Base-by-base conservation (phyloP, 2,888 invertebrate genomes). In the Sepioteuthis lessoniana region DNA sequence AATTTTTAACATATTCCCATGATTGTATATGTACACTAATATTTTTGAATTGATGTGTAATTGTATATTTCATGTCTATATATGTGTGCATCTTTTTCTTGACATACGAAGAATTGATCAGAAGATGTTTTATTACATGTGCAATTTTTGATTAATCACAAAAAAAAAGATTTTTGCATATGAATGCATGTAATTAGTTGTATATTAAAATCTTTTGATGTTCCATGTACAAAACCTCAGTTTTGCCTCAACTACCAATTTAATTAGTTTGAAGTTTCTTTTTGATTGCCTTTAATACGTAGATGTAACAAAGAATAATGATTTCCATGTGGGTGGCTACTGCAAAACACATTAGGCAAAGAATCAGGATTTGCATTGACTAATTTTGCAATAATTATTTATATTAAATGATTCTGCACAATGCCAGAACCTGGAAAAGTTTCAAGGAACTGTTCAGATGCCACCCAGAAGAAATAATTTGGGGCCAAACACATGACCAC, bases 261-360 rank as follows among this genome's bases (percentile, higher is more conserved):
- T 76, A 76, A 76, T 76, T 76, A 76, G 76, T n/a, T 35, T 76
- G 76, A 76, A 76, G 76, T 76, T 76, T 76, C 76, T 76, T 76
- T 76, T 76, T 76, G 76, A 76, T 76, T 76, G n/a, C 76, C n/a
- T 76, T 76, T 76, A 16, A 76, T 35, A 35, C n/a, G 4, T 19
- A n/a, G n/a, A 76, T 76, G 76, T n/a, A 76, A n/a, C 76, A 76
- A 76, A 76, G 76, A 76, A 76, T 76, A 76, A 76, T 35, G 76
- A 76, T 76, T 76, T 76, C n/a, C n/a, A n/a, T 4, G 76, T 76
- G 76, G 76, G 76, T 76, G 76, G 76, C 16, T 76, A 19, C 16
- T 76, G 76, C 13, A 76, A 76, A 76, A 76, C 76, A 76, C n/a
- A 76, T 76, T 76, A 76, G 13, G n/a, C n/a, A 76, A 76, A 76